A percentile compares a stretch with the other conserved stretches of the same genome.
Evolutionary conservation across 2,113 vertebrate species (phyloP).

Genomic region (Gadus chalcogrammus): DNA sequence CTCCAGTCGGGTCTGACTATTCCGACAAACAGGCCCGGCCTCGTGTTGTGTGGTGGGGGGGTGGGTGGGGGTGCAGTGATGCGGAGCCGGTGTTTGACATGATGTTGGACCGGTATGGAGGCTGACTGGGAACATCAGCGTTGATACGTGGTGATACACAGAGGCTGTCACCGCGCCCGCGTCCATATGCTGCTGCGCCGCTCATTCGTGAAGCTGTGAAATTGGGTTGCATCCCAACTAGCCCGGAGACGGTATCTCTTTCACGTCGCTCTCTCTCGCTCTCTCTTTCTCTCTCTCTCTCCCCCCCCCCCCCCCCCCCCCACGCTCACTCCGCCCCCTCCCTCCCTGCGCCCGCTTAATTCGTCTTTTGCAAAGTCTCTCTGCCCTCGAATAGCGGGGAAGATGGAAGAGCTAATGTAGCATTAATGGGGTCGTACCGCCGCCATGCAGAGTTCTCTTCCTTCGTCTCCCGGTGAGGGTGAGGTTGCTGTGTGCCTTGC

Average conservation of each 20-base stretch:
- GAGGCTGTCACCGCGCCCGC: conserved; percentile 77
- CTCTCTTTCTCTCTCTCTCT: conserved; percentile 34
- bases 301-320: background rate
- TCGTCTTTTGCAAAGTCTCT: conserved; percentile 50
- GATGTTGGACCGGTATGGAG: conserved; percentile 75
- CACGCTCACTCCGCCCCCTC: background rate
- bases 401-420: conserved; percentile 67
- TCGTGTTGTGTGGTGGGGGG: background rate
- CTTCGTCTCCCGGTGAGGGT: conserved; percentile 60
- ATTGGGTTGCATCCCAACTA: conserved; percentile 77
- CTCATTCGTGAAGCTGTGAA: conserved; percentile 81
- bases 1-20: background rate
- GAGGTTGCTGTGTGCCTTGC: conserved; percentile 63
- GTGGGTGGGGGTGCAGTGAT: conserved; percentile 46
- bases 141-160: conserved; percentile 71
- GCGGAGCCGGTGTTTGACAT: conserved; percentile 63
- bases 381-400: conserved; percentile 51
- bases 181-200: conserved; percentile 76
- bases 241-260: conserved; percentile 65
- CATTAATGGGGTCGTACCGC: conserved; percentile 72
- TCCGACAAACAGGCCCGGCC: conserved; percentile 39
- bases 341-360: background rate
- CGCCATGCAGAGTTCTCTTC: conserved; percentile 57
- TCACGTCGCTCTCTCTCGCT: conserved; percentile 34
- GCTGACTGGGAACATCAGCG: conserved; percentile 72